A percentile compares a stretch with the other conserved stretches of the same genome.
Conservation (phyloP, 2,113 vertebrate genomes). For the Hippocampus mohnikei region DNA sequence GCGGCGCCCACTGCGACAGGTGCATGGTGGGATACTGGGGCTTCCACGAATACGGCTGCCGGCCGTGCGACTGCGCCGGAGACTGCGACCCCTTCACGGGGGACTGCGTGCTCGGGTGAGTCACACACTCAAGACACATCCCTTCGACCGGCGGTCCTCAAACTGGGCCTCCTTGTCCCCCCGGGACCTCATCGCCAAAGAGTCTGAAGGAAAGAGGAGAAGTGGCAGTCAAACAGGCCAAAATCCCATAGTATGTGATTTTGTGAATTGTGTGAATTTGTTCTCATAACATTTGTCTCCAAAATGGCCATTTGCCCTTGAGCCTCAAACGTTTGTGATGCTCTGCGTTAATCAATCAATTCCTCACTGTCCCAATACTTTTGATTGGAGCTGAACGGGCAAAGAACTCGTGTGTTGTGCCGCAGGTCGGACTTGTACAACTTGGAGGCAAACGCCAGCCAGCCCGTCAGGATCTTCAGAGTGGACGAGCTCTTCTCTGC, state of each 20-base stretch:
- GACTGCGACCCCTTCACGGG: constrained; percentile 88
- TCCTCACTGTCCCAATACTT: background rate
- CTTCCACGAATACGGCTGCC: constrained; percentile 86
- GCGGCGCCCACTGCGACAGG: constrained; percentile 82
- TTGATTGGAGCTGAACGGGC: no score
- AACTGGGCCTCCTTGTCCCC: no score
- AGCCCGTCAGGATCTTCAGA: constrained; percentile 79
- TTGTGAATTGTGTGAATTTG: no score
- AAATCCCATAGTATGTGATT: background rate
- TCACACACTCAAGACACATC: background rate
- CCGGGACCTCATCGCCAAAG: no score
- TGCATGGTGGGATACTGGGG: constrained; percentile 97
- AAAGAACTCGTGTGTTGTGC: background rate
- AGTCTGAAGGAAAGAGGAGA: no score
- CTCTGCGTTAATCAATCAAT: background rate
- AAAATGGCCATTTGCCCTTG: background rate
- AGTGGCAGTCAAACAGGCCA: background rate
- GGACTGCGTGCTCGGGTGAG: constrained; percentile 84
- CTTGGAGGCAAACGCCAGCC: constrained; percentile 71
- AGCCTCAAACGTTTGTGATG: background rate
- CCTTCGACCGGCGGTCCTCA: no score
- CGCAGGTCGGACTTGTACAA: constrained; percentile 78
- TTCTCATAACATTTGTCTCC: background rate
- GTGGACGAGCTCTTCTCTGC: constrained; percentile 92
- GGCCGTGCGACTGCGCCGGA: constrained; percentile 86